These are phyloP conservation scores for Machimus rusticus DNA, from an alignment of 2,888 invertebrate genomes.

Conservation along the genomic window DNA sequence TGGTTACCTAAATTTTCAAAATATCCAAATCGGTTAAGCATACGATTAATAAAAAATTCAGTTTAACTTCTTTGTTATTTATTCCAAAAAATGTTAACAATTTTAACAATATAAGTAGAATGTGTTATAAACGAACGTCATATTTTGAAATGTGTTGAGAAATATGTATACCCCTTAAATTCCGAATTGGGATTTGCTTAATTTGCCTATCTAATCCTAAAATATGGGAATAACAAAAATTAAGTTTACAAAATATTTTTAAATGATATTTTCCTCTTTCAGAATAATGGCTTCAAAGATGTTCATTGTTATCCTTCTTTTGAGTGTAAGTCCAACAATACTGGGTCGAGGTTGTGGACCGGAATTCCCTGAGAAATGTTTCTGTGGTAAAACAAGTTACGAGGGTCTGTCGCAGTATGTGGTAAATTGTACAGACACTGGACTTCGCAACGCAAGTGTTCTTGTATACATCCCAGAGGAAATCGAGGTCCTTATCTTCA, in stretches of 20 bases:
- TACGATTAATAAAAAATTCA: too few relatives aligned
- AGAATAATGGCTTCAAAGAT: neutral
- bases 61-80: too few relatives aligned
- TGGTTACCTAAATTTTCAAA: too few relatives aligned
- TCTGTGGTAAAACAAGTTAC: conserved; percentile 67
- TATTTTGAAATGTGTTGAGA: too few relatives aligned
- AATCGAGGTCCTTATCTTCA: conserved; percentile 75
- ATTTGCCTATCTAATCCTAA: too few relatives aligned
- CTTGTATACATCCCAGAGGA: conserved; percentile 70
- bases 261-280: neutral
- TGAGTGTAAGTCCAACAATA: neutral
- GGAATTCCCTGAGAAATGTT: conserved; percentile 65
- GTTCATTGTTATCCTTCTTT: neutral
- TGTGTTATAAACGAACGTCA: too few relatives aligned
- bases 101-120: too few relatives aligned
- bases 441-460: conserved; percentile 68
- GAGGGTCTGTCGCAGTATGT: conserved; percentile 66
- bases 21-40: too few relatives aligned
- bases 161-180: too few relatives aligned
- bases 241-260: neutral
- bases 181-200: too few relatives aligned
- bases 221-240: too few relatives aligned
- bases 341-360: conserved; percentile 58
- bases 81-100: too few relatives aligned
- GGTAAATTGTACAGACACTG: conserved; percentile 75